phyloP scores from a whole-genome alignment of 2,797 vertebrate species.

The Danio aesculapii region DNA sequence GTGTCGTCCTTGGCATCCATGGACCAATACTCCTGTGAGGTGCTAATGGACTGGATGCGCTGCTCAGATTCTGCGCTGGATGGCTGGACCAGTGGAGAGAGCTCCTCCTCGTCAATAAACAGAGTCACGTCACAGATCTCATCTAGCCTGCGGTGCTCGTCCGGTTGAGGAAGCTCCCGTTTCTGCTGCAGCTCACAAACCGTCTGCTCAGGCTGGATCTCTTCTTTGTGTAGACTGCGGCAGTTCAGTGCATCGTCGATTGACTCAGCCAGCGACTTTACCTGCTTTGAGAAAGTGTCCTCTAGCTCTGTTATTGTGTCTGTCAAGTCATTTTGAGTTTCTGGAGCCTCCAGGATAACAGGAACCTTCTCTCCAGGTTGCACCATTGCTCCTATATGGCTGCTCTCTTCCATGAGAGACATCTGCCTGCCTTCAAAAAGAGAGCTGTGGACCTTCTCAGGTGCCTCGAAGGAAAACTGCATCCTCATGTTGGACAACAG shows the following conservation, averaged over 20 bases:
- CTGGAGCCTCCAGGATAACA: slow-evolving; percentile 81
- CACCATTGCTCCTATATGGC: slow-evolving; percentile 81
- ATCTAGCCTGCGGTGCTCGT: slow-evolving; percentile 84
- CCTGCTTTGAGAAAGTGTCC: slow-evolving; percentile 95
- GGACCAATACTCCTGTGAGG: slow-evolving; percentile 92
- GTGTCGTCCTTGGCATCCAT: slow-evolving; percentile 90
- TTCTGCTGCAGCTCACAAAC: slow-evolving; percentile 77
- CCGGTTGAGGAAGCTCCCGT: slow-evolving; percentile 76
- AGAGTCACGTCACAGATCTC: slow-evolving; percentile 94
- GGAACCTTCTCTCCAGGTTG: slow-evolving; percentile 82
- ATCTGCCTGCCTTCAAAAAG: slow-evolving; percentile 94
- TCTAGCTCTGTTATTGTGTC: slow-evolving; percentile 96
- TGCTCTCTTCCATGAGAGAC: slow-evolving; percentile 87
- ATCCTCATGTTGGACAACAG: slow-evolving; percentile 96
- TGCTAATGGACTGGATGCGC: slow-evolving; percentile 81
- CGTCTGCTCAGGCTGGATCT: slow-evolving; percentile 79
- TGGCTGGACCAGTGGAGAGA: slow-evolving; percentile 86
- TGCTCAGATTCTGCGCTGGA: slow-evolving; percentile 89
- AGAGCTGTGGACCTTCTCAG: slow-evolving; percentile 94
- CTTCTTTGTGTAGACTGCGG: slow-evolving; percentile 90
- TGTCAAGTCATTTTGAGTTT: slow-evolving; percentile 84
- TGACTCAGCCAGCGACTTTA: slow-evolving; percentile 95
- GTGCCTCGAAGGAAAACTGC: slow-evolving; percentile 98
- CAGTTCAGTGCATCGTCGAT: slow-evolving; percentile 97
- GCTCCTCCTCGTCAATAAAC: slow-evolving; percentile 96